phyloP scores from a whole-genome alignment of 2,888 invertebrate species.

The Oscheius onirici region DNA sequence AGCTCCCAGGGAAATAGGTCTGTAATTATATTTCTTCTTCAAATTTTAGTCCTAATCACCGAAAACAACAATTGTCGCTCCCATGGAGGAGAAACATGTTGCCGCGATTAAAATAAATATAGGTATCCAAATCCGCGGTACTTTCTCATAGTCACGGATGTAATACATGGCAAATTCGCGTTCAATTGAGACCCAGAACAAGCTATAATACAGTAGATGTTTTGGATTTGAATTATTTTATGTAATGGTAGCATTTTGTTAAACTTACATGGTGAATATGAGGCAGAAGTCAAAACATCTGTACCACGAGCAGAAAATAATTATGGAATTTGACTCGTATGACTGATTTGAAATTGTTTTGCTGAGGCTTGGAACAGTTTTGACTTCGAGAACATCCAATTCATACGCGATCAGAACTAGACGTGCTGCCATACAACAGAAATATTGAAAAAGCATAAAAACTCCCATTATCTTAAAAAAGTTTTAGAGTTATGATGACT shows the following conservation, averaged over 20 bases:
- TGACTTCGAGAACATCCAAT: not conserved
- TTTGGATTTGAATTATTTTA: no score
- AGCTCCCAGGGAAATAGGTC: not conserved
- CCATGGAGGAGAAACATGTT: not conserved
- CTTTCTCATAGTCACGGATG: slow-evolving; percentile 12
- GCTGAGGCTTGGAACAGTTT: not conserved
- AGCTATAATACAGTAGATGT: no score
- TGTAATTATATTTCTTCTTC: not conserved
- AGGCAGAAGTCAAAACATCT: not conserved
- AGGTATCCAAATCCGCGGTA: slow-evolving; percentile 6
- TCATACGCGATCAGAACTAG: not conserved
- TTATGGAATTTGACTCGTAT: no score
- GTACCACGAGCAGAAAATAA: not conserved
- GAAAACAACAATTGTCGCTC: not conserved
- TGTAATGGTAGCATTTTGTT: no score
- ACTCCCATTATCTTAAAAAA: not conserved
- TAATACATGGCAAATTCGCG: slow-evolving; percentile 17
- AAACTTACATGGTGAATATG: not conserved
- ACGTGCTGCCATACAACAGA: not conserved
- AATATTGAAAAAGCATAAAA: not conserved
- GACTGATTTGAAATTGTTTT: not conserved
- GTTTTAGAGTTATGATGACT: not conserved
- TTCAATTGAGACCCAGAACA: slow-evolving; percentile 16
- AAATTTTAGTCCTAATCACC: not conserved
- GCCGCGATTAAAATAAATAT: not conserved